Conservation (phyloP, 2,113 vertebrate genomes). For the Psophia crepitans region DNA sequence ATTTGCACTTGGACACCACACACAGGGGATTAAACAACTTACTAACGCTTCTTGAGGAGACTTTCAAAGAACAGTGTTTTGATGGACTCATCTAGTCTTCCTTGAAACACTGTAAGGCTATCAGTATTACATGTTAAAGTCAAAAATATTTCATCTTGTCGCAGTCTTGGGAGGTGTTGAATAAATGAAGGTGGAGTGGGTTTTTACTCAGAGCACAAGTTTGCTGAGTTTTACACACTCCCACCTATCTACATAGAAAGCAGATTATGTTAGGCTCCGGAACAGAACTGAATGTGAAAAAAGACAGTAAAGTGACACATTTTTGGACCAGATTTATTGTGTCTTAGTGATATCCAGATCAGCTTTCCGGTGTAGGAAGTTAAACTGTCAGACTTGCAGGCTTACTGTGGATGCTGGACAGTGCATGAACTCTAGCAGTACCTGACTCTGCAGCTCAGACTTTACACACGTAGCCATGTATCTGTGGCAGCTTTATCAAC, state of each 20-base stretch:
- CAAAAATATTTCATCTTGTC: slow-evolving; percentile 2
- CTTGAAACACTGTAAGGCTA: not conserved
- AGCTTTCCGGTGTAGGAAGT: not conserved
- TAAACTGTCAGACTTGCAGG: not conserved
- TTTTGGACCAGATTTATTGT: not conserved
- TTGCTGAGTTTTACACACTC: not conserved
- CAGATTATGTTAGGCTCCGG: not conserved
- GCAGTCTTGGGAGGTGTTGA: slow-evolving; percentile 33
- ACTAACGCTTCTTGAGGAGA: not conserved
- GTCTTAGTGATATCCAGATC: not conserved
- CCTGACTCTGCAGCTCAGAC: not conserved
- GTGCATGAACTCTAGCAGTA: not conserved
- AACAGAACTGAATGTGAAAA: not conserved
- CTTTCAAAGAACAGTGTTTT: not conserved
- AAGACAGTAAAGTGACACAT: not conserved
- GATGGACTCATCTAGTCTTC: not conserved
- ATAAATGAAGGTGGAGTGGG: slow-evolving; percentile 30
- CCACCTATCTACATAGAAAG: not conserved
- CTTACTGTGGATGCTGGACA: not conserved
- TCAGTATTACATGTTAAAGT: not conserved
- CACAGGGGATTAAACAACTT: not conserved
- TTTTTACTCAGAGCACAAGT: not conserved
- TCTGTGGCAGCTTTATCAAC: not conserved
- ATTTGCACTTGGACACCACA: not conserved
- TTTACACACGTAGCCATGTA: not conserved